Base-by-base conservation (phyloP, 2,797 vertebrate genomes). In the Eutrigla gurnardus region DNA sequence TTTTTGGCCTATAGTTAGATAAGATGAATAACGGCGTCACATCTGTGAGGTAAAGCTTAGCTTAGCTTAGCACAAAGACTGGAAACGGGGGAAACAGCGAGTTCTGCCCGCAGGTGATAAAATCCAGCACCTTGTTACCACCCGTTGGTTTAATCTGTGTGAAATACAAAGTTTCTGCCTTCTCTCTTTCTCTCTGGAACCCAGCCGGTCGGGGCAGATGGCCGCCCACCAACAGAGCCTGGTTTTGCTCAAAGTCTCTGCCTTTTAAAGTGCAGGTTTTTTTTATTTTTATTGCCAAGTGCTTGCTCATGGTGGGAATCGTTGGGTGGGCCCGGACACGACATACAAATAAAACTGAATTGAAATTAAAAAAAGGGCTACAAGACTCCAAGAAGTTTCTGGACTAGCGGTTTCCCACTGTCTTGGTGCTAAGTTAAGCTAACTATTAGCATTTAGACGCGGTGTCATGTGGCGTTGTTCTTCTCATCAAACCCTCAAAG, bases 251-350 rank as follows among this genome's bases (percentile, higher is more conserved):
- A 12, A 53, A 12, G 12, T 53, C 33, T 32, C 25, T 53, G 50
- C 54, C 54, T 57, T 32, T 37, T 57, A 32, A 53, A 32, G 3
- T 13, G 35, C 25, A 60, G 39, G 8, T 61, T 61, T 0, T 32
- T 7, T 2, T 43, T 15, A 7, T 0, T 13, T 14, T 7, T 43
- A 0, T 60, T 3, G 0, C 58, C 18, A 32, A 43, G 39, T 42
- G 58, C 0, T 43, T 60, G 40, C 18, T 1, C 58, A 43, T 43
- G 58, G 13, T 43, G 18, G 18, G 6, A 43, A 61, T 43, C 32
- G 0, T 60, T 42, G 7, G 13, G 13, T 25, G 18, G 32, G 18
- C 7, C 0, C 0, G 0, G 40, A 15, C 1, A 60, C 43, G 9
- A 25, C 18, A 25, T 0, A 43, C 32, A 15, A 17, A 60, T 32